Conservation (phyloP, 92 coral and sea anemone species). For the Palythoa grandis region DNA sequence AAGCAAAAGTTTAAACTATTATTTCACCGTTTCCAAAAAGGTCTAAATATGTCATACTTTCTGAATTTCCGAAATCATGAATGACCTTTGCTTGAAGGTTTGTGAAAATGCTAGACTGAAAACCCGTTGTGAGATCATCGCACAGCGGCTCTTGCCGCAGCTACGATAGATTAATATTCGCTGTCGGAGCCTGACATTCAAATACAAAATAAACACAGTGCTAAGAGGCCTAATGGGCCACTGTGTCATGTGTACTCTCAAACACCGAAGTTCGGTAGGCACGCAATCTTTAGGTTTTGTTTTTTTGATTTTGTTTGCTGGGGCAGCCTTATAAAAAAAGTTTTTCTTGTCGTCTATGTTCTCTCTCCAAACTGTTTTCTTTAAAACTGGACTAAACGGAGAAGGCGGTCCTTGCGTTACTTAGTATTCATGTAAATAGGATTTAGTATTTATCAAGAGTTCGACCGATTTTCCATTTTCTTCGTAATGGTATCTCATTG, state of each 20-base stretch:
- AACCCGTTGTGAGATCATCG: background rate
- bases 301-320: background rate
- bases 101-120: background rate
- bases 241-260: background rate
- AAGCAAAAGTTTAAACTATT: background rate
- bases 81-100: background rate
- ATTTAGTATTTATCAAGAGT: background rate
- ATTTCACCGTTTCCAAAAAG: background rate
- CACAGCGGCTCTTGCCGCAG: background rate
- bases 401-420: background rate
- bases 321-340: background rate
- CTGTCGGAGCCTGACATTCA: constrained; percentile 13
- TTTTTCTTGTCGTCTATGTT: background rate
- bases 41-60: background rate
- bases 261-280: background rate
- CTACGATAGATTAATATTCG: background rate
- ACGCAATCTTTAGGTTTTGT: constrained; percentile 28
- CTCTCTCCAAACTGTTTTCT: background rate
- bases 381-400: background rate
- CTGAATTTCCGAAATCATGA: background rate
- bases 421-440: background rate
- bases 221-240: constrained; percentile 17
- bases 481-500: background rate
- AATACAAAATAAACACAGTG: constrained; percentile 15
- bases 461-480: background rate